phyloP scores from a whole-genome alignment of 2,888 invertebrate species.

The Hymenopus coronatus region DNA sequence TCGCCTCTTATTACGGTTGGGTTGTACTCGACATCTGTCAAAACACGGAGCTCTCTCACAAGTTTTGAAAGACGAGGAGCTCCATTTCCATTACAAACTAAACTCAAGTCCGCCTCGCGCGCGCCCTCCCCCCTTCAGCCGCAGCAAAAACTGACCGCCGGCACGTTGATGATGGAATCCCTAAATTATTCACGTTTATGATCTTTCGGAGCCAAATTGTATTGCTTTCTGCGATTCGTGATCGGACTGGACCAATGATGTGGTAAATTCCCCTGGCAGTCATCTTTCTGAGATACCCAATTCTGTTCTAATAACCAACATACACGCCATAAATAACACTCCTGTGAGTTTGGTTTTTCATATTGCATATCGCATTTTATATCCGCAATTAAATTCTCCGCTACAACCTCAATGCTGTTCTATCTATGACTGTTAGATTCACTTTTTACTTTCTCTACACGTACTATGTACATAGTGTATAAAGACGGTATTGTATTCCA shows the following conservation, averaged over 20 bases:
- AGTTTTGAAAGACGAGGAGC: not conserved
- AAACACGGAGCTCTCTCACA: not conserved
- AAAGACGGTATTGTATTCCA: too few relatives aligned
- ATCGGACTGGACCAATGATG: not conserved
- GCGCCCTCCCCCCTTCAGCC: not conserved
- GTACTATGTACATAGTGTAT: too few relatives aligned
- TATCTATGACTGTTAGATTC: too few relatives aligned
- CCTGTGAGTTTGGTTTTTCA: too few relatives aligned
- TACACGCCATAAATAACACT: too few relatives aligned
- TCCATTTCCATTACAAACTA: slow-evolving; percentile 10
- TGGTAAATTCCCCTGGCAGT: too few relatives aligned
- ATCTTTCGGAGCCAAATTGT: not conserved
- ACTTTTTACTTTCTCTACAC: too few relatives aligned
- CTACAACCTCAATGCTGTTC: too few relatives aligned
- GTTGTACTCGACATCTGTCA: not conserved
- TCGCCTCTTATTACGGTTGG: not conserved
- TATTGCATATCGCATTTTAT: too few relatives aligned
- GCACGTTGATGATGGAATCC: not conserved
- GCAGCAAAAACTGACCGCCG: not conserved
- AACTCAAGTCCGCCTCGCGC: not conserved
- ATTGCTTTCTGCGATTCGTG: not conserved
- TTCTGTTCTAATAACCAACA: not conserved
- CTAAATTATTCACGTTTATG: not conserved
- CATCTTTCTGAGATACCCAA: not conserved
- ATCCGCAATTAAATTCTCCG: too few relatives aligned